These are phyloP conservation scores for Phortica magna DNA, from an alignment of 2,888 invertebrate genomes.

Conservation along the genomic window DNA sequence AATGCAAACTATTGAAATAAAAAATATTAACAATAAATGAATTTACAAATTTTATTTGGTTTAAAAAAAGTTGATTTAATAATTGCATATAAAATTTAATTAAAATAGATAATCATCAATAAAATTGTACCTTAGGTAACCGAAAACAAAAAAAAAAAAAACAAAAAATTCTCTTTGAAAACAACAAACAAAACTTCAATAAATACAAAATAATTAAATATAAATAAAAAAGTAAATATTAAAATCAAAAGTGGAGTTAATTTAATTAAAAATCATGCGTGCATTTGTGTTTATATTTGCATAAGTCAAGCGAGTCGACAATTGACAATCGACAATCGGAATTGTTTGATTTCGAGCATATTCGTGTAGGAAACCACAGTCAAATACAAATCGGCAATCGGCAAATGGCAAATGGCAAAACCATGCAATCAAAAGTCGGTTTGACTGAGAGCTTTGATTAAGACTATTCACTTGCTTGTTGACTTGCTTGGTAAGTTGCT, in stretches of 20 bases:
- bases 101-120: constrained; percentile 65
- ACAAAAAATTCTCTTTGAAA: constrained; percentile 31
- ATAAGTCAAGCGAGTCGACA: constrained; percentile 61
- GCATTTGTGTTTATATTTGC: constrained; percentile 54
- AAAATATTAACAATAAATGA: background rate
- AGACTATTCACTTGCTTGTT: background rate
- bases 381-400: constrained; percentile 35
- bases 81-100: constrained; percentile 46
- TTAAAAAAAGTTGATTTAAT: constrained; percentile 4
- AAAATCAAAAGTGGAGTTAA: constrained; percentile 55
- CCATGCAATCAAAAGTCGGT: constrained; percentile 13
- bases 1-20: background rate
- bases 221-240: constrained; percentile 46
- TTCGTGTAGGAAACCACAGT: constrained; percentile 52
- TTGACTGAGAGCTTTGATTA: constrained; percentile 6
- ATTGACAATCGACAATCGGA: constrained; percentile 62
- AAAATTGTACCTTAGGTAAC: constrained; percentile 66
- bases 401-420: constrained; percentile 15
- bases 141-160: constrained; percentile 33
- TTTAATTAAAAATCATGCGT: constrained; percentile 55
- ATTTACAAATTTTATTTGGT: background rate
- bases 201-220: constrained; percentile 48
- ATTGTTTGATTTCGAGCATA: no score
- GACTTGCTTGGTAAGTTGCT: background rate
- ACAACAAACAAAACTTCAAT: constrained; percentile 56